Conservation (phyloP, 2,888 invertebrate species). For the Allygus modestus region DNA sequence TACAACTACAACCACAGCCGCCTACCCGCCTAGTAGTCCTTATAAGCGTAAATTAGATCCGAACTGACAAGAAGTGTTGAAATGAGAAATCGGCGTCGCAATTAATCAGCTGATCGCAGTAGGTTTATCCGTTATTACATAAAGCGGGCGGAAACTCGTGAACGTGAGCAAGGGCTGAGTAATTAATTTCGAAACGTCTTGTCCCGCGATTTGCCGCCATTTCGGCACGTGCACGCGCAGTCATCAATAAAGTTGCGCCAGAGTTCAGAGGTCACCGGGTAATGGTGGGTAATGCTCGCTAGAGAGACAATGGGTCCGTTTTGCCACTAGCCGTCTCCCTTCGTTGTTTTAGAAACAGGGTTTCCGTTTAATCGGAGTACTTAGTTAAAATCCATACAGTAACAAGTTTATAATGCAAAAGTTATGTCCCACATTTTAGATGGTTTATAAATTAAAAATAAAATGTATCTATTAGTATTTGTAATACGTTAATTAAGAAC, state of each 20-base stretch:
- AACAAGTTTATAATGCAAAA: too few species aligned
- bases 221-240: not conserved
- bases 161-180: conserved; percentile 16
- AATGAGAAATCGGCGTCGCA: not conserved
- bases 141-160: conserved; percentile 12
- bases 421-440: too few species aligned
- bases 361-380: too few species aligned
- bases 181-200: conserved; percentile 15
- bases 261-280: not conserved
- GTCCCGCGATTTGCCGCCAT: not conserved
- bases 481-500: too few species aligned
- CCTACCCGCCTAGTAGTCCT: too few species aligned
- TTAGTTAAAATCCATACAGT: too few species aligned
- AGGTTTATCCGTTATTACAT: conserved; percentile 4
- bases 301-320: too few species aligned
- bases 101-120: not conserved
- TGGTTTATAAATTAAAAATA: too few species aligned
- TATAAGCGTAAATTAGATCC: not conserved
- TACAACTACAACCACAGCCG: not conserved
- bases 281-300: not conserved
- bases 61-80: not conserved
- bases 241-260: conserved; percentile 13
- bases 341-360: too few species aligned
- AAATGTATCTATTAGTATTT: too few species aligned
- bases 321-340: too few species aligned